Evolutionary conservation across 2,888 invertebrate genomes (phyloP), one percentile per base, ranked within the genome.

Genomic region (Plebejus anna): DNA sequence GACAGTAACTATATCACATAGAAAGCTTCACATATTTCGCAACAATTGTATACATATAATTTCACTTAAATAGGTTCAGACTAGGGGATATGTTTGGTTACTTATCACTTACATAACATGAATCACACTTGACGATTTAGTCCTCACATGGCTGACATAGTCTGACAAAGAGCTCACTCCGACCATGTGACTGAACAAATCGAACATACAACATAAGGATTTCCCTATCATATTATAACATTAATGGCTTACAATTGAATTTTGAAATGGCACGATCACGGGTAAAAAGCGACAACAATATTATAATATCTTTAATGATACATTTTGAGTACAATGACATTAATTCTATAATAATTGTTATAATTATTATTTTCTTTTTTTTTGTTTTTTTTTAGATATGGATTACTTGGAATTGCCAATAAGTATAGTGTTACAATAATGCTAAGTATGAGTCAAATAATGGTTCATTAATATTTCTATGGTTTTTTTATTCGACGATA

Each of bases 71-170:
- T 85, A 86, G 80, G 80, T 85, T 90, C 89, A 92, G 90, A 88
- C 91, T 89, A 91, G 84, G 84, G 89, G 93, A 92, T 93, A 93
- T 93, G 93, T 93, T 89, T 86, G 85, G 85, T 92, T 92, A 88
- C 83, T 83, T 91, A 92, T 90, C 91, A 90, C 91, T 87, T 84
- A 80, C 82, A 81, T 79, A 80, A 80, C 78, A 80, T 80, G 75
- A 76, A 73, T 77, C 59, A 75, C 73, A 71, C 75, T 38, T 59
- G 42, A 16, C 71, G 71, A 75, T 76, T 75, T 77, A 73, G 66
- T 71, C 70, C 4, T n/a, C 57, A 76, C 72, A 59, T 55, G 73
- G 73, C 55, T 28, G 32, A 51, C 72, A 28, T 28, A 47, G 72
- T 72, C 47, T 71, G 9, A n/a, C 47, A 28, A 9, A 55, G 73